Conservation (phyloP, 2,888 invertebrate genomes). For the Keiferia lycopersicella region DNA sequence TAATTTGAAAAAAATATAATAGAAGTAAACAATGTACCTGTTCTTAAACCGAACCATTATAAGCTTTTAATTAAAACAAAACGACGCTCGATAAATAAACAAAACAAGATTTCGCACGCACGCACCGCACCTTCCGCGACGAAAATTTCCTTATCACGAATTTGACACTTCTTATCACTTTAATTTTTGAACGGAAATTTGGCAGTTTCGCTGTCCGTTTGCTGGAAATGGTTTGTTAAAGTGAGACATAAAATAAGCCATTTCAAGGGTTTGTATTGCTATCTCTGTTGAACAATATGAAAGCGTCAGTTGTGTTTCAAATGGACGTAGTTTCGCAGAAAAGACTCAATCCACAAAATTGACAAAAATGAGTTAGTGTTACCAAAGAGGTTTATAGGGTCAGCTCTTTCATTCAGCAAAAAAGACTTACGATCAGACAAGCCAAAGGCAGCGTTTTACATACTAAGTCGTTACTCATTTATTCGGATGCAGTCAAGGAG, state of each 20-base stretch:
- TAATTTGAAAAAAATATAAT: no score
- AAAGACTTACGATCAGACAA: no score
- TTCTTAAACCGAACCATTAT: conserved; percentile 85
- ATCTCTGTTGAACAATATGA: neutral
- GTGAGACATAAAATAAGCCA: neutral
- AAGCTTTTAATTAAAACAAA: neutral
- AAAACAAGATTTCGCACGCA: neutral
- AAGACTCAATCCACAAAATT: no score
- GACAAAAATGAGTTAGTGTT: no score
- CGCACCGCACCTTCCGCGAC: neutral
- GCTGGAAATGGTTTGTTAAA: neutral
- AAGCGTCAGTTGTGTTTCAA: neutral
- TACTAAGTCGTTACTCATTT: no score
- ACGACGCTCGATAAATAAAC: neutral
- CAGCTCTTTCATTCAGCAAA: no score
- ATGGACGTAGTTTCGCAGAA: no score
- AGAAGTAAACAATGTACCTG: no score
- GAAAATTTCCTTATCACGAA: neutral
- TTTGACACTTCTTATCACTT: neutral
- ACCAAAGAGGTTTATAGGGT: no score
- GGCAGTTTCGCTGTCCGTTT: neutral
- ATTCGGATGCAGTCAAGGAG: no score
- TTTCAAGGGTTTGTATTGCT: neutral
- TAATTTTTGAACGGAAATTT: neutral
- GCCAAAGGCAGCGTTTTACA: no score